phyloP scores from a whole-genome alignment of 2,888 invertebrate species.

The Aquatica leii region DNA sequence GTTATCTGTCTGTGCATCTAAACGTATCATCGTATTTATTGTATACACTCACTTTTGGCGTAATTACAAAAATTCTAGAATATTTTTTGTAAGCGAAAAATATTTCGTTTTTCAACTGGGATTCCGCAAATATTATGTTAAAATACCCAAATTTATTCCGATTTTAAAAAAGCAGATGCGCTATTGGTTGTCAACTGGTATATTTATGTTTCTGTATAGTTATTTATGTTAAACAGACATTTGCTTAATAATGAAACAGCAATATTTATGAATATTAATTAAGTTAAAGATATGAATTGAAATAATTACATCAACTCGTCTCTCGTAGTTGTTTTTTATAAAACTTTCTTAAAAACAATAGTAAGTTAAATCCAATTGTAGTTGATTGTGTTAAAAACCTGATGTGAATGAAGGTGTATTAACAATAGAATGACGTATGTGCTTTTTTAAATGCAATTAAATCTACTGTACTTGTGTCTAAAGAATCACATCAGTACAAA shows the following conservation, averaged over 20 bases:
- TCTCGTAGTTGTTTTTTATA: no score
- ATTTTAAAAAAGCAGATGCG: conserved; percentile 38
- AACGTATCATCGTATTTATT: neutral
- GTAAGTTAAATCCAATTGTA: no score
- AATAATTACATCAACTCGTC: no score
- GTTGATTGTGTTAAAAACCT: conserved; percentile 6
- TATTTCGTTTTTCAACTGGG: conserved; percentile 12
- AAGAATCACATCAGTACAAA: no score
- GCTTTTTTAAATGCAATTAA: neutral
- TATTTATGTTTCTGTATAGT: conserved; percentile 35
- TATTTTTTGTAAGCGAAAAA: neutral
- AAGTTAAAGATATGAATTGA: no score
- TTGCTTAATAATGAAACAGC: conserved; percentile 20
- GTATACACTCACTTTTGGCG: neutral
- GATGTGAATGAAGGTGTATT: conserved; percentile 9
- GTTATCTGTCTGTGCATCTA: no score
- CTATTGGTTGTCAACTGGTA: conserved; percentile 31
- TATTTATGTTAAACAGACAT: conserved; percentile 31
- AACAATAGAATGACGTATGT: conserved; percentile 11
- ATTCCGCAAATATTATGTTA: conserved; percentile 49
- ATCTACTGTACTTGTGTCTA: no score
- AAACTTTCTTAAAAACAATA: no score
- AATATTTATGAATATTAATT: conserved; percentile 1
- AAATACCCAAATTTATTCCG: conserved; percentile 48
- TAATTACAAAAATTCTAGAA: neutral